Percentiles rank a stretch among this genome's conserved stretches.
Conservation (phyloP, 1,140 invertebrate species). For the Drosophila mauritiana region DNA sequence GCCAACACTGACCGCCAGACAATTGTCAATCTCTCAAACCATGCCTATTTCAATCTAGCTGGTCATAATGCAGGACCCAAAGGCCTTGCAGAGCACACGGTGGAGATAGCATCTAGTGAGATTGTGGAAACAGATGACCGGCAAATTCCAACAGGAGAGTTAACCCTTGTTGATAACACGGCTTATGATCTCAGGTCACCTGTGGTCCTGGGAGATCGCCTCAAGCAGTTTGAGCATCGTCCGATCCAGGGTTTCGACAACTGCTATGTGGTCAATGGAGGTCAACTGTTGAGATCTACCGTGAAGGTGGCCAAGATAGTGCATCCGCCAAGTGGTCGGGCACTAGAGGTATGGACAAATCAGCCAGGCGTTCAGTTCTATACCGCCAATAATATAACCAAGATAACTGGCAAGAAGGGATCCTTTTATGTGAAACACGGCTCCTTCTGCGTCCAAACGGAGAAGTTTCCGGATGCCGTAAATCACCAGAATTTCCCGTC, state of each 20-base stretch:
- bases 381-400: not conserved
- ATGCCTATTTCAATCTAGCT: not conserved
- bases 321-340: constrained; percentile 3
- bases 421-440: not conserved
- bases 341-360: constrained; percentile 1
- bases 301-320: constrained; percentile 10
- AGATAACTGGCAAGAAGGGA: not conserved
- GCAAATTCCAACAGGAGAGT: constrained; percentile 1
- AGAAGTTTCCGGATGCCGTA: constrained; percentile 3
- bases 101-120: constrained; percentile 1
- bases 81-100: constrained; percentile 5
- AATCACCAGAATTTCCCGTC: not conserved
- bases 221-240: not conserved
- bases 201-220: not conserved
- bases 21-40: constrained; percentile 5
- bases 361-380: constrained; percentile 1
- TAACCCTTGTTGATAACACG: not conserved
- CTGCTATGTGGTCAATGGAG: constrained; percentile 5
- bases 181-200: not conserved
- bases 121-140: not conserved
- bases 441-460: not conserved
- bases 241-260: not conserved
- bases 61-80: not conserved
- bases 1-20: constrained; percentile 2
- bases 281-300: not conserved